Conservation (phyloP, 2,797 vertebrate species). For the Heteromormyrus szaboi region DNA sequence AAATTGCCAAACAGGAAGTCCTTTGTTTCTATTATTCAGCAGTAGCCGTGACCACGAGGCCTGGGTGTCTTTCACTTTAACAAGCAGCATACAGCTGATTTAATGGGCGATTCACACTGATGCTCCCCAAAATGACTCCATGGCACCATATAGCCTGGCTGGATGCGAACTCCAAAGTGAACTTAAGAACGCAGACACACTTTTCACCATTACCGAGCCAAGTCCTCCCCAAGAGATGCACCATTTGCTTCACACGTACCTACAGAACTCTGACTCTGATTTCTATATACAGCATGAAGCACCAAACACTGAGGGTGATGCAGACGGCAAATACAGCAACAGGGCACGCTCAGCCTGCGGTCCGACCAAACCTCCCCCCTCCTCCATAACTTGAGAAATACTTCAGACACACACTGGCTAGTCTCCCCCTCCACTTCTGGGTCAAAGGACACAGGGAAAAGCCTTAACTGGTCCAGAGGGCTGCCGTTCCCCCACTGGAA, state of each 20-base stretch:
- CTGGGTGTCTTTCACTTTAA: background rate
- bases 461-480: conserved; percentile 11
- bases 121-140: background rate
- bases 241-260: background rate
- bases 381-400: conserved; percentile 28
- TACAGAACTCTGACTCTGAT: background rate
- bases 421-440: conserved; percentile 16
- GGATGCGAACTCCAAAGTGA: background rate
- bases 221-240: background rate
- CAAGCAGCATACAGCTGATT: background rate
- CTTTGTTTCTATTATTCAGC: background rate
- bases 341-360: background rate
- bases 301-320: background rate
- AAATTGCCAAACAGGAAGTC: background rate
- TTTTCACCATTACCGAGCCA: background rate
- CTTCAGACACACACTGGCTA: conserved; percentile 32
- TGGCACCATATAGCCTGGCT: background rate
- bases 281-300: background rate
- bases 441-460: conserved; percentile 29
- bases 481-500: conserved; percentile 46
- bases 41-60: background rate
- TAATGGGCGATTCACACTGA: background rate
- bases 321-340: background rate
- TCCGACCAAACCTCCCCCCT: background rate
- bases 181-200: background rate